Percentiles rank a stretch among this genome's conserved stretches.
These are phyloP conservation scores for Sprattus sprattus DNA, from an alignment of 2,113 vertebrate species.

Conservation along the genomic window DNA sequence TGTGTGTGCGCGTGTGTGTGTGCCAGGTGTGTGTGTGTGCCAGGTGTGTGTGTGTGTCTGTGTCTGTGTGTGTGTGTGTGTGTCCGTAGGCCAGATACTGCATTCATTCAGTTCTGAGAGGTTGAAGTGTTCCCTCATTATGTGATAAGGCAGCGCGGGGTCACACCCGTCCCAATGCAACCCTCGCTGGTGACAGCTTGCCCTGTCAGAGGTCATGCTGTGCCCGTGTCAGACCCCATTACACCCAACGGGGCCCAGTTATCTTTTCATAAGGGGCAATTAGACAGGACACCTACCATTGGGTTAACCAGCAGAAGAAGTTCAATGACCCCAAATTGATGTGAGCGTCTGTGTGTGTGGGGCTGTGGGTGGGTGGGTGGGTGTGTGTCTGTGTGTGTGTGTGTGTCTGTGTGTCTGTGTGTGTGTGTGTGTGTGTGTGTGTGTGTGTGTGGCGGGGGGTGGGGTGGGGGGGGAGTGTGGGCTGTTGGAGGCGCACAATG, in stretches of 20 bases:
- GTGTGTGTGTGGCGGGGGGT: background rate
- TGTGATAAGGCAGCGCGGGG: constrained; percentile 4
- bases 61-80: too few species aligned
- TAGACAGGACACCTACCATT: constrained; percentile 59
- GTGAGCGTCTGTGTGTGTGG: background rate
- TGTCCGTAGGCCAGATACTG: too few species aligned
- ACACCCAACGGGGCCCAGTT: constrained; percentile 61
- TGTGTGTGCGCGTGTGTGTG: too few species aligned
- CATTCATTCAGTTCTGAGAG: background rate
- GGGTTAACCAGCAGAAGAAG: constrained; percentile 49
- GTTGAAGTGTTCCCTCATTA: background rate
- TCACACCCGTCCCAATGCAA: constrained; percentile 5
- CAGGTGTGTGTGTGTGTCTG: too few species aligned
- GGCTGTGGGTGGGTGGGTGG: background rate
- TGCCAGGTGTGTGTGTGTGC: too few species aligned
- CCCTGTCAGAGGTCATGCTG: constrained; percentile 59
- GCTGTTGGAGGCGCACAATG: background rate
- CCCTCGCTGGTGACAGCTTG: constrained; percentile 45
- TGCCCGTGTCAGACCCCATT: constrained; percentile 68
- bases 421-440: background rate
- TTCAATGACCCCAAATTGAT: constrained; percentile 25
- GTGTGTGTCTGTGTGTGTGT: background rate
- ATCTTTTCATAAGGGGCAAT: constrained; percentile 68
- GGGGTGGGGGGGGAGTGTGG: background rate
- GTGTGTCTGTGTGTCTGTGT: background rate